Evolutionary conservation across 64 coral and sea anemone species (phyloP), one percentile per base, ranked within the genome.

Genomic region (Trachythela sp.): DNA sequence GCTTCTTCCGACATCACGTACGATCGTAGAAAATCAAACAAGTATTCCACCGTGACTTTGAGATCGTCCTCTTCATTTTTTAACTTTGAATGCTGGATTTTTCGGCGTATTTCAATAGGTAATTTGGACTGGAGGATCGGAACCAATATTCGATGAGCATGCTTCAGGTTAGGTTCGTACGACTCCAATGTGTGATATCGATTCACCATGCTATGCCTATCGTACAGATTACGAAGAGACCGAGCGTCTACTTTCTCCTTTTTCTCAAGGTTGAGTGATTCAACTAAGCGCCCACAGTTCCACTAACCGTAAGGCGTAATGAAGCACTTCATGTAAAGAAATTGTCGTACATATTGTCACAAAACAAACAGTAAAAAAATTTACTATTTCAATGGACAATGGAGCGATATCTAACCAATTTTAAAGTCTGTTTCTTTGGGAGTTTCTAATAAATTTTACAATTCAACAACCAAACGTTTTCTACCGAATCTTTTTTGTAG

Each of bases 331-430:
- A 45, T 45, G 42, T 45, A 45, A 45, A 45, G 42, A 45, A 45
- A 45, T 45, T 45, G 42, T 45, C 42, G 42, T 45, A 45, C 42
- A 45, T 45, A n/a, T n/a, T n/a, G n/a, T n/a, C n/a, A n/a, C n/a
- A n/a, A n/a, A n/a, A n/a, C n/a, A n/a, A n/a, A n/a, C n/a, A n/a
- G n/a, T n/a, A n/a, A 49, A 49, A 49, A 49, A 9, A 15, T 49
- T 49, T 49, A 49, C 48, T 49, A 15, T 49, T 49, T 49, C 48
- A n/a, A n/a, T 49, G 48, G 7, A 7, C 7, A 49, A 83, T 83
- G 77, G 77, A 83, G 77, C 77, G 36, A 83, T 83, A 83, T 36
- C 40, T 83, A 40, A 83, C 35, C 35, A 83, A 83, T 83, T 83
- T 39, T 83, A 83, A 83, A 39, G 40, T 20, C 24, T 15, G 32